Base-by-base conservation (phyloP, 2,888 invertebrate species). In the Pristionchus exspectatus region DNA sequence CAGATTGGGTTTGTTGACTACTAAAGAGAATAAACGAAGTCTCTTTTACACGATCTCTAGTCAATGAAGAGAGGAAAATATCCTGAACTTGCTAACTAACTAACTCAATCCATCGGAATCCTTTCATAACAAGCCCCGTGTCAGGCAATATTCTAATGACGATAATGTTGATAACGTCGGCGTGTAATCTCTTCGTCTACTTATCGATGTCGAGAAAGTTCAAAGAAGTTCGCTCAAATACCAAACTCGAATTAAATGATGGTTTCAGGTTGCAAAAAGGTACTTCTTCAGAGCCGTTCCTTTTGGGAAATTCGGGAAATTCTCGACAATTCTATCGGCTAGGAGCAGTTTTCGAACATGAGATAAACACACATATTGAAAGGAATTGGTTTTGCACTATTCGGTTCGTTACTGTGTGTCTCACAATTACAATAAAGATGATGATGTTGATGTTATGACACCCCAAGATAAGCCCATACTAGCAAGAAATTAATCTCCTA, bases 151-250 rank as follows among this genome's bases (percentile, higher is more conserved):
- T 77, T 44, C 38, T 77, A 44, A 77, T 77, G 77, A 77, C 77
- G 38, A 77, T 77, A 38, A 44, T 77, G 77, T 18, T 77, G 44
- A 50, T 77, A 44, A 77, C 77, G 50, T 77, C 77, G 77, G 77
- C 77, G 77, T 77, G 77, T 77, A 77, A 77, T 77, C 77, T 77
- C 10, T 77, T 77, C 44, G 24, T 77, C 77, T 77, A 77, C 77
- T 44, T 77, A 44, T 77, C 77, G n/a, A 77, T 77, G 77, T 77
- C 77, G 21, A 14, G 50, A 24, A 77, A 77, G 44, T 77, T 77
- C 77, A 77, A 50, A 24, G 77, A 77, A 44, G 77, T 77, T 44
- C 24, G 16, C 3, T 24, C 74, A 33, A 38, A 16, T 27, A 74
- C 18, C 0, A 74, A 77, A n/a, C 14, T 69, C 7, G 33, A 72